A percentile compares a stretch with the other conserved stretches of the same genome.
Evolutionary conservation across 2,888 invertebrate genomes (phyloP).

Genomic region (Rhimphoctona megacephalus): DNA sequence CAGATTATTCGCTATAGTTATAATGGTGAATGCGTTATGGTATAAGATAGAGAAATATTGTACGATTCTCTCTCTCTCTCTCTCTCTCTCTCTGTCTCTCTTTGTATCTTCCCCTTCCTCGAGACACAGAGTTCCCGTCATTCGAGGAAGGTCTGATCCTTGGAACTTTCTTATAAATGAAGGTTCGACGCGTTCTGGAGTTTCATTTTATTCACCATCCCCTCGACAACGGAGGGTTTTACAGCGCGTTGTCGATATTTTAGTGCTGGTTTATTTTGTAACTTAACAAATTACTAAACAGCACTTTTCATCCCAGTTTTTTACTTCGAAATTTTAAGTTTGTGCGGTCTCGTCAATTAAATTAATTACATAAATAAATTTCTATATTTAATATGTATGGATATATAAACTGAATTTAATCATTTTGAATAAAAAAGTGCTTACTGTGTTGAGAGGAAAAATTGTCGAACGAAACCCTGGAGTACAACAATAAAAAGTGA

Average conservation of each 20-base stretch:
- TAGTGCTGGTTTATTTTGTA: background rate
- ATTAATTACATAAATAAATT: background rate
- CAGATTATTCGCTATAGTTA: conserved; percentile 27
- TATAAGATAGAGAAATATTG: conserved; percentile 8
- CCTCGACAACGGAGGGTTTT: conserved; percentile 76
- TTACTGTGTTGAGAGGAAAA: background rate
- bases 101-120: conserved; percentile 58
- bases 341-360: background rate
- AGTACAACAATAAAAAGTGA: conserved; percentile 28
- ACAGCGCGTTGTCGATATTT: conserved; percentile 57
- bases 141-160: conserved; percentile 80
- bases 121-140: conserved; percentile 35
- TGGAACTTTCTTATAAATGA: conserved; percentile 84
- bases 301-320: conserved; percentile 9
- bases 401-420: conserved; percentile 2
- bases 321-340: conserved; percentile 26
- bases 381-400: background rate
- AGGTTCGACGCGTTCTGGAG: conserved; percentile 76
- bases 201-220: conserved; percentile 81
- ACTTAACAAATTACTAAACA: background rate
- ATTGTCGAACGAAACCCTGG: background rate
- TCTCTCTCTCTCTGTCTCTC: background rate
- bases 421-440: background rate
- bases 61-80: conserved; percentile 16
- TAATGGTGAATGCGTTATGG: conserved; percentile 30